Base-by-base conservation (phyloP, 2,113 vertebrate genomes). In the Microtus richardsoni region DNA sequence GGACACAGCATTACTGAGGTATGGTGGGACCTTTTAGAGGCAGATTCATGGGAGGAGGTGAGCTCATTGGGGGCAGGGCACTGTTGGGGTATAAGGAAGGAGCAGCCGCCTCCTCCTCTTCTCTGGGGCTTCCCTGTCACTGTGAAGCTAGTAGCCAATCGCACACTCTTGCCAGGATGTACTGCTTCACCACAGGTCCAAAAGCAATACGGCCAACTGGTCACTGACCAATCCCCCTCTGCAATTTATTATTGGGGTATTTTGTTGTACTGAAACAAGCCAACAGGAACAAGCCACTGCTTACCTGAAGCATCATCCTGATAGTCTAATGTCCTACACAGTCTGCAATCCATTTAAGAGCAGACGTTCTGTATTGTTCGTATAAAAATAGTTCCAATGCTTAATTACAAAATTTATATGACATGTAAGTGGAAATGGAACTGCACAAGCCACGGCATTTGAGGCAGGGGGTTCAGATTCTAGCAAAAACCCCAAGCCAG, bases 371-470 rank as follows among this genome's bases (percentile, higher is more conserved):
- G 7, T 39, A 58, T 64, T 74, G 21, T 75, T 86, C 66, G 52
- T 33, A 84, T 5, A 41, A 64, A 91, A 94, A 33, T 22, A 87
- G 96, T 10, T 79, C 86, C 82, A 39, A 70, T 75, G 73, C 47
- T 49, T 91, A 89, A 92, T 74, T 84, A 89, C 17, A 47, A 47
- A n/a, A 7, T 83, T 74, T 86, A 84, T 68, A 41, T 44, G 39
- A 68, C 2, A 39, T 1, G 9, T 88, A 92, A 85, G 82, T 0
- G 80, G 95, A 91, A 95, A 93, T 91, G 66, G 80, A 62, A 85
- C 60, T 62, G 54, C 7, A 91, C 54, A 16, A 54, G 70, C 33
- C 77, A n/a, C 47, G 92, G 88, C 71, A 68, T 88, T 90, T 78
- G 22, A 68, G 79, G 39, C 87, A 92, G 11, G 89, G 44, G 47